Conservation (phyloP, 2,113 vertebrate genomes). For the Actenoides hombroni region DNA sequence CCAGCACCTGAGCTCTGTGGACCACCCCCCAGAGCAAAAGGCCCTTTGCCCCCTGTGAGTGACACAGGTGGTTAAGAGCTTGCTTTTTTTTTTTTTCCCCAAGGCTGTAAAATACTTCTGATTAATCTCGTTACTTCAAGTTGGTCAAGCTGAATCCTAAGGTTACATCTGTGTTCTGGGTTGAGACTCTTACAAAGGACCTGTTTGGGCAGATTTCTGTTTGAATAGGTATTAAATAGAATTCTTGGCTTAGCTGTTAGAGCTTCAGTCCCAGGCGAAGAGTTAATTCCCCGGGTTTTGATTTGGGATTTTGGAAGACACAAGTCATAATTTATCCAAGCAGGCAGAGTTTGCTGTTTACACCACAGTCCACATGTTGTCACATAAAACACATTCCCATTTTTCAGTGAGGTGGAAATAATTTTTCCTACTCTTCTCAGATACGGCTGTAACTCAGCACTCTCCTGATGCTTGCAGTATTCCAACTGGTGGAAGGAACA, state of each 20-base stretch:
- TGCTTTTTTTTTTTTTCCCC: background rate
- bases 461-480: background rate
- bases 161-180: background rate
- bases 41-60: background rate
- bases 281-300: background rate
- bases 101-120: background rate
- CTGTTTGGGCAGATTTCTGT: background rate
- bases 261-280: background rate
- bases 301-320: background rate
- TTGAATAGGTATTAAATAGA: background rate
- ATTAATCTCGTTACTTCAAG: background rate
- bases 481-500: background rate
- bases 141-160: background rate
- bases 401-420: background rate
- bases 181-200: background rate
- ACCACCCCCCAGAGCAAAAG: background rate
- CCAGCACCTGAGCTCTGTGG: background rate
- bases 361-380: background rate
- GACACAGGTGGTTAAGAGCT: background rate
- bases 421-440: background rate
- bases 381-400: background rate
- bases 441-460: rapidly evolving
- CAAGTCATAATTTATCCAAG: background rate
- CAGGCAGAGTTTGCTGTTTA: background rate
- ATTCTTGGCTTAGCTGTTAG: background rate